Conservation (phyloP, 2,888 invertebrate genomes). For the Conchocele bisecta region DNA sequence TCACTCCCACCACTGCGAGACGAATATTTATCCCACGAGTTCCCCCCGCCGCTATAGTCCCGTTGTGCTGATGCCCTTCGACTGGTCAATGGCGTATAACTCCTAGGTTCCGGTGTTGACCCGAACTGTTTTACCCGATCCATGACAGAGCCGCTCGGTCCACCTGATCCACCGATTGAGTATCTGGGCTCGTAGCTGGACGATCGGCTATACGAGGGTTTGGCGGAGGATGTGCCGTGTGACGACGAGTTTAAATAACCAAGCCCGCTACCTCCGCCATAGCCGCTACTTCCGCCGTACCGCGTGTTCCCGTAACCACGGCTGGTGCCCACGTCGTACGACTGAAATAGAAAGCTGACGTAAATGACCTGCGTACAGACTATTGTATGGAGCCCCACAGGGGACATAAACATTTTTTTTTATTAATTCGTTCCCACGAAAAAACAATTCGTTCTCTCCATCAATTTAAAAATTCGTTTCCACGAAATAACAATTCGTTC, state of each 20-base stretch:
- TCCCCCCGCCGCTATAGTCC: slow-evolving; percentile 53
- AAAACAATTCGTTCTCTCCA: too few relatives aligned
- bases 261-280: slow-evolving; percentile 60
- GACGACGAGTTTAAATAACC: too few relatives aligned
- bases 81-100: slow-evolving; percentile 65
- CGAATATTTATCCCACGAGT: slow-evolving; percentile 65
- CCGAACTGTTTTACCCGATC: slow-evolving; percentile 69
- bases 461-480: too few relatives aligned
- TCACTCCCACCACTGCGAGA: slow-evolving; percentile 65
- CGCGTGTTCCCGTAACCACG: slow-evolving; percentile 60
- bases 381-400: too few relatives aligned
- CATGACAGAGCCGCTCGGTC: slow-evolving; percentile 58
- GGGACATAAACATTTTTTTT: too few relatives aligned
- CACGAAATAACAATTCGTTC: too few relatives aligned
- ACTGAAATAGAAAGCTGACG: slow-evolving; percentile 66
- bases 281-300: slow-evolving; percentile 55
- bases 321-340: slow-evolving; percentile 77
- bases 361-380: too few relatives aligned
- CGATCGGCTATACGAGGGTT: slow-evolving; percentile 49
- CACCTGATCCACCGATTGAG: slow-evolving; percentile 39
- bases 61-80: slow-evolving; percentile 45
- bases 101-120: slow-evolving; percentile 47
- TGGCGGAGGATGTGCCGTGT: slow-evolving; percentile 52
- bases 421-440: too few relatives aligned
- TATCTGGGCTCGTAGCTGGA: slow-evolving; percentile 55